Conservation (phyloP, 2,113 vertebrate species). For the Baryphthengus martii region DNA sequence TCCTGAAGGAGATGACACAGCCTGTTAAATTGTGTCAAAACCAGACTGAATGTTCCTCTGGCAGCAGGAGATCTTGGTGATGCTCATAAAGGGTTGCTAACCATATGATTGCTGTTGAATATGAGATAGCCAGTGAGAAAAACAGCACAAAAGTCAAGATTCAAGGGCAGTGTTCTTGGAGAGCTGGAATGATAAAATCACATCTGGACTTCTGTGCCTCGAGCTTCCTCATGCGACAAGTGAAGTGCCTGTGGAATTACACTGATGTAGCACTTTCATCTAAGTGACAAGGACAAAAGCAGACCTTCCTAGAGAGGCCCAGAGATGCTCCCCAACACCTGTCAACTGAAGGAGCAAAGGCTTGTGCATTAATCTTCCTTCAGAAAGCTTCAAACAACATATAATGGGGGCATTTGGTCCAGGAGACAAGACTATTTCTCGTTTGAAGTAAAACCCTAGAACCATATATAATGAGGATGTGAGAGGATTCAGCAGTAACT, state of each 20-base stretch:
- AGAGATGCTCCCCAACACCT: rapidly evolving
- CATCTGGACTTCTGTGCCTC: neutral
- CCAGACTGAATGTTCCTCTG: neutral
- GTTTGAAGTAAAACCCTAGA: neutral
- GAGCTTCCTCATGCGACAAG: neutral
- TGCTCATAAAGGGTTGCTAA: neutral
- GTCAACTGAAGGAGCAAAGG: neutral
- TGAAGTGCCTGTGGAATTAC: neutral
- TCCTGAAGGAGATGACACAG: neutral
- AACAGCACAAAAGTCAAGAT: neutral
- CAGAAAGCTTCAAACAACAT: neutral
- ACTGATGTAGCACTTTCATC: neutral
- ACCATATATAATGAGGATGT: neutral
- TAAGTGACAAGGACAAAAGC: neutral
- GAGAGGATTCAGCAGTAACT: neutral
- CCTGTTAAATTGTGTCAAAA: neutral
- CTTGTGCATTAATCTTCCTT: neutral
- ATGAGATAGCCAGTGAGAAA: neutral
- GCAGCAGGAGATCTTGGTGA: neutral
- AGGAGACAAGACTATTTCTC: neutral
- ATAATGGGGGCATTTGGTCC: neutral
- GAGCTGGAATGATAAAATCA: neutral
- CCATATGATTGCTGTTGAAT: neutral
- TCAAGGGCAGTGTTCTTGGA: neutral
- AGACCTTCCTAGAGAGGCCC: neutral